Base-by-base conservation (phyloP, 1,140 invertebrate genomes). In the Drosophila paulistorum region DNA sequence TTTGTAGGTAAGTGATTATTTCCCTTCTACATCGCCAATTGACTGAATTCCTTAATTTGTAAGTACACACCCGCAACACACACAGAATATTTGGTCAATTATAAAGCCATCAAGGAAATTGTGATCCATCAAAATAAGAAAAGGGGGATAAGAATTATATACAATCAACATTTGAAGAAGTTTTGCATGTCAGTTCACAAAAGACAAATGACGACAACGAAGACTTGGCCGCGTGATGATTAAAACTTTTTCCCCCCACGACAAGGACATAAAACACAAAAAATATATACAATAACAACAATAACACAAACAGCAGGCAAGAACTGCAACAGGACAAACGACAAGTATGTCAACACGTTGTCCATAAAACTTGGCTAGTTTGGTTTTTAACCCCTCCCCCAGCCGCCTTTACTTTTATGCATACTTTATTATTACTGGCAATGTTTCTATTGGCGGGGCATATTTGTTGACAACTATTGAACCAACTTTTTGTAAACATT, bases 141-240 rank as follows among this genome's bases (percentile, higher is more conserved):
- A 39, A n/a, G 11, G 54, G 26, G 11, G 64, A 54, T 57, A 11
- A 37, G 11, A 17, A 30, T 58, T 55, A 65, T 75, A 71, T 59
- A 71, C 78, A 84, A 85, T 74, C 58, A 81, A 74, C 78, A 81
- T 85, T 54, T 51, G 45, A 51, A 51, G n/a, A 68, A 85, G 74
- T 81, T 59, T 78, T 78, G 65, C 74, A 68, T 79, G 81, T 77
- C 81, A 85, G 61, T 71, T 64, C 65, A 37, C 62, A 37, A 70
- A 85, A 85, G 77, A 81, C 74, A 85, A 81, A 84, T 74, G 81
- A 81, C 64, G 67, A 81, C 30, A 30, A 30, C 64, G 67, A 81
- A 71, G 74, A 66, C 14, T 48, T 11, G 57, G 54, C 42, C 64
- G 71, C 57, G 66, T 60, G n/a, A 48, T 45, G 30, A 62, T 30